Base-by-base conservation (phyloP, 2,113 vertebrate species). In the Notothenia rossii region DNA sequence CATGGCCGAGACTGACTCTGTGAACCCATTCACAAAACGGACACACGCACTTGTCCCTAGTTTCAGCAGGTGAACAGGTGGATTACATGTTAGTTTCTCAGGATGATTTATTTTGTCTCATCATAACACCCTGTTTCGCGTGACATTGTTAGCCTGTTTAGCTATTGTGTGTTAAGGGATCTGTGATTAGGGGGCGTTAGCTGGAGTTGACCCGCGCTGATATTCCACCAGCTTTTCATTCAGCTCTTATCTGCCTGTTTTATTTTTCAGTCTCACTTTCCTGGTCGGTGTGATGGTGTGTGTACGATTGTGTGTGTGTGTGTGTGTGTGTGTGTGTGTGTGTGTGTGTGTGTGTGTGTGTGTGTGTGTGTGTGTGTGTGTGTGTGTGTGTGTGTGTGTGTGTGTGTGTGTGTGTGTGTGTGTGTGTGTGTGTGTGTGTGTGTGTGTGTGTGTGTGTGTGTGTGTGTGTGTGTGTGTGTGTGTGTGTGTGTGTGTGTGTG, bases 21-120 rank as follows among this genome's bases (percentile, higher is more conserved):
- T 80, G 74, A 87, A 81, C 62, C 67, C 78, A 84, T 87, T 87
- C 80, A 92, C 80, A 88, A 90, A 88, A 84, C 72, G 55, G 76
- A 82, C 70, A 76, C 61, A 29, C 61, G 77, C 22, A 62, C 55
- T 29, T 29, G 29, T 29, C 29, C 29, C 29, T 12, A 10, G 54
- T 77, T 71, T 82, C 65, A 54, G 43, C 66, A 75, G 89, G 77
- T 60, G 65, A 72, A 46, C 76, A 75, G 77, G 72, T 86, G 54
- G 49, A 79, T 76, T 73, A n/a, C 63, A 48, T 40, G 70, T 58
- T 7, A 17, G 46, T 81, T 83, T 86, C 81, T 77, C 65, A 51
- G 65, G 58, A 40, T 70, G 40, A 29, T 65, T 8, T 62, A 74
- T 55, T 59, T 62, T 11, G 53, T 36, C 58, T 25, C 0, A 17